Percentiles rank a stretch among this genome's conserved stretches.
phyloP scores from a whole-genome alignment of 2,113 vertebrate genomes.

The Hippolais icterina region DNA sequence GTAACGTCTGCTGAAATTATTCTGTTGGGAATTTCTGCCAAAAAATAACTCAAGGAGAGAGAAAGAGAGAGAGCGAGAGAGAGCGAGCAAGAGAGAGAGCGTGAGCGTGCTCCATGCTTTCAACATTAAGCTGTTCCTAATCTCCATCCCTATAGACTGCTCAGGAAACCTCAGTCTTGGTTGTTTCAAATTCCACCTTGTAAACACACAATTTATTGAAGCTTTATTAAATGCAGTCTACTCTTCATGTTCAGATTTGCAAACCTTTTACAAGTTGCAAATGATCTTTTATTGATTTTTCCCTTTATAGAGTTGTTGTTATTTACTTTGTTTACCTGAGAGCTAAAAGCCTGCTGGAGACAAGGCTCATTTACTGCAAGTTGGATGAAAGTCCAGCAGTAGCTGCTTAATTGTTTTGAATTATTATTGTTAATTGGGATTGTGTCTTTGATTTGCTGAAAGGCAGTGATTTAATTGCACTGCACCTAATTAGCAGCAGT shows the following conservation, averaged over 20 bases:
- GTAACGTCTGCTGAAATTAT: neutral
- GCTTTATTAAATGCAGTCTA: neutral
- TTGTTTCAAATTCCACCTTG: neutral
- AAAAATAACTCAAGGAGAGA: neutral
- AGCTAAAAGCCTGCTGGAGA: neutral
- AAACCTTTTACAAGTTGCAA: neutral
- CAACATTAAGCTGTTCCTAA: neutral
- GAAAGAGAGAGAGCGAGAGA: neutral
- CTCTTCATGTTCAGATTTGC: neutral
- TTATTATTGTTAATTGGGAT: constrained; percentile 32
- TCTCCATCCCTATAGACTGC: neutral
- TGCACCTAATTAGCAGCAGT: neutral
- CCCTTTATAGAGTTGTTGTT: neutral
- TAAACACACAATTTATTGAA: neutral
- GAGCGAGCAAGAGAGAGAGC: neutral
- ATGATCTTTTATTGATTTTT: constrained; percentile 18
- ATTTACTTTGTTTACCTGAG: neutral
- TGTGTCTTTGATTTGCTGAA: neutral
- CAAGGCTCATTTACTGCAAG: neutral
- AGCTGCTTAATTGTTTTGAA: constrained; percentile 38
- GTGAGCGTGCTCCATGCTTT: neutral
- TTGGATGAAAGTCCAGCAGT: neutral
- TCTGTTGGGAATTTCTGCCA: neutral
- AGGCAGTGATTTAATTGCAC: neutral
- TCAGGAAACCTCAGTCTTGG: neutral